Evolutionary conservation across 2,888 invertebrate species (phyloP), one percentile per base, ranked within the genome.

Genomic region (Chaetoderma sp.): DNA sequence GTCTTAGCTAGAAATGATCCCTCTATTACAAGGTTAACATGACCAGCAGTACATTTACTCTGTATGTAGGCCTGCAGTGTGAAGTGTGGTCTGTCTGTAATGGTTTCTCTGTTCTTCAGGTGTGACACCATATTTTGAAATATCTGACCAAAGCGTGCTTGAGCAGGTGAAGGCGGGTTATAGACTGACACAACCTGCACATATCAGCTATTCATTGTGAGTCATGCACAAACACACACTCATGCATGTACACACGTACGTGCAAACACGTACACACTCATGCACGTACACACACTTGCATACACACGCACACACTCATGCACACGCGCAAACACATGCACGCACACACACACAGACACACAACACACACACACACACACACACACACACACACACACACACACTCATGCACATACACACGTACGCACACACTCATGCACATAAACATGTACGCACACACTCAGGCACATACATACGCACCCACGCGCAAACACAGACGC

Each of bases 51-150:
- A 4, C n/a, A 42, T 42, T 21, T 2, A 42, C 2, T 21, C 21
- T 4, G 21, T 2, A 18, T 42, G n/a, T 42, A 21, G 2, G 3
- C n/a, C 21, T 42, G n/a, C 21, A n/a, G n/a, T 18, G 6, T 42
- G 42, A 4, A 18, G 42, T 42, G 4, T 18, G 10, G 39, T 36
- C 10, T 36, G 39, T 10, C 10, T 10, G 16, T 16, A 10, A 36
- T 10, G 10, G 39, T 16, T 10, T 36, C 39, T 36, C 16, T 36
- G 16, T 36, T 36, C 39, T 68, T 10, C 86, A 94, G 96, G 96
- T 21, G 95, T 96, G 28, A 96, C 96, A 57, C 97, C 97, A 0
- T 97, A 97, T 87, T 96, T 96, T 0, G 96, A 96, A 0, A 89
- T 96, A 78, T 93, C 94, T 0, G 96, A 96, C 0, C 96, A 96